Percentiles rank a stretch among this genome's conserved stretches.
Evolutionary conservation across 64 coral and sea anemone genomes (phyloP).

Genomic region (Anthopleura sola): DNA sequence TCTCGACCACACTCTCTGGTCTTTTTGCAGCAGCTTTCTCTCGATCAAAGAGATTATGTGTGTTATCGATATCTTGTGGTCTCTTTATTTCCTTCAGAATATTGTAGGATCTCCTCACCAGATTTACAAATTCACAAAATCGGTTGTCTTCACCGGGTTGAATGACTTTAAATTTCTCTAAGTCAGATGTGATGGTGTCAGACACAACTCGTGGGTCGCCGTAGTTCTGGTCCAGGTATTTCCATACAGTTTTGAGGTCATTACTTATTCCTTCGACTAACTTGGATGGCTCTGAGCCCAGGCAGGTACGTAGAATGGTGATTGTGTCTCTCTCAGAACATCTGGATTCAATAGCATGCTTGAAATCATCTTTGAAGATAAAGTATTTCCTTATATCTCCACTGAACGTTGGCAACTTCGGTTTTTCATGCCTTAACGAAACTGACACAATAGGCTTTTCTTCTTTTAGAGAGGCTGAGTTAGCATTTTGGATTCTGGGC

Average conservation of each 20-base stretch:
- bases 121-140: constrained; percentile 66
- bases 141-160: constrained; percentile 52
- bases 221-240: constrained; percentile 59
- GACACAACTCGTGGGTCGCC: constrained; percentile 67
- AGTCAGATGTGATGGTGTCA: constrained; percentile 55
- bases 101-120: constrained; percentile 60
- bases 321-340: constrained; percentile 60
- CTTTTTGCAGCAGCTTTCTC: constrained; percentile 52
- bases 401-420: constrained; percentile 58
- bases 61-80: constrained; percentile 75
- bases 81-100: constrained; percentile 61
- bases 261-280: constrained; percentile 66
- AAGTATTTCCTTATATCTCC: constrained; percentile 61
- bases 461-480: constrained; percentile 5
- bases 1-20: constrained; percentile 49
- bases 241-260: constrained; percentile 47
- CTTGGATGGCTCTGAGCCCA: constrained; percentile 44
- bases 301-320: constrained; percentile 55
- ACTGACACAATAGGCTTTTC: constrained; percentile 6
- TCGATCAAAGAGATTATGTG: constrained; percentile 63
- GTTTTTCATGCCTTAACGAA: constrained; percentile 50
- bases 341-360: constrained; percentile 54
- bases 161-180: constrained; percentile 49
- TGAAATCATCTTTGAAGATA: constrained; percentile 63
- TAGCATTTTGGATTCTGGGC: background rate